Conservation (phyloP, 2,888 invertebrate genomes). For the Girardia tigrina region DNA sequence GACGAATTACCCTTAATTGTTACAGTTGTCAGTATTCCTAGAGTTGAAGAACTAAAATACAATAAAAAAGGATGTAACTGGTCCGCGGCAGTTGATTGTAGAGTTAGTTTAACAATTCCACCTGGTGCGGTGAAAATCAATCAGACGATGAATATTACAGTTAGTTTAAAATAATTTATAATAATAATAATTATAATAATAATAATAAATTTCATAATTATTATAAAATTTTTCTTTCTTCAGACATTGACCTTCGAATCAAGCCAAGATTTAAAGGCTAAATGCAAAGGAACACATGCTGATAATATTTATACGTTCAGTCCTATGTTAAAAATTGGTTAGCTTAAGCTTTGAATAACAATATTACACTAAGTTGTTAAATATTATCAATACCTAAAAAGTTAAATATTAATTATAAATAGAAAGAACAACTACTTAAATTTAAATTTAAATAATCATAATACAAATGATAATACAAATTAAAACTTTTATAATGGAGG, state of each 20-base stretch:
- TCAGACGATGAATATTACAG: neutral
- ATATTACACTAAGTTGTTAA: too few relatives aligned
- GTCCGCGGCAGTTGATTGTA: neutral
- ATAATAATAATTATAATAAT: too few relatives aligned
- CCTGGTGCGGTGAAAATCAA: neutral
- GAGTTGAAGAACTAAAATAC: neutral
- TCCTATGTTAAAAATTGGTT: conserved; percentile 3
- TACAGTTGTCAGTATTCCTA: conserved; percentile 10
- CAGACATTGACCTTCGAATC: neutral
- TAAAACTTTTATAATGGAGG: too few relatives aligned
- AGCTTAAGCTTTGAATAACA: too few relatives aligned
- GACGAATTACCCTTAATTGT: neutral
- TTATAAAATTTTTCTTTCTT: neutral
- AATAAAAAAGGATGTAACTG: neutral
- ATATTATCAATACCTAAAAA: too few relatives aligned
- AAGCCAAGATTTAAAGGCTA: neutral
- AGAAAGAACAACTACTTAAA: too few relatives aligned
- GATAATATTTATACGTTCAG: neutral
- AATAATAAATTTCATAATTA: too few relatives aligned
- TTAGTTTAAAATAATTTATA: too few relatives aligned
- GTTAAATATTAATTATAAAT: too few relatives aligned
- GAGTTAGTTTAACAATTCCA: neutral
- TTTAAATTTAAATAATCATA: too few relatives aligned
- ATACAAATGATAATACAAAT: too few relatives aligned
- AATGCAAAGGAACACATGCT: conserved; percentile 2